A percentile compares a stretch with the other conserved stretches of the same genome.
Conservation (phyloP, 2,797 vertebrate species). For the Sebastes oblongus region DNA sequence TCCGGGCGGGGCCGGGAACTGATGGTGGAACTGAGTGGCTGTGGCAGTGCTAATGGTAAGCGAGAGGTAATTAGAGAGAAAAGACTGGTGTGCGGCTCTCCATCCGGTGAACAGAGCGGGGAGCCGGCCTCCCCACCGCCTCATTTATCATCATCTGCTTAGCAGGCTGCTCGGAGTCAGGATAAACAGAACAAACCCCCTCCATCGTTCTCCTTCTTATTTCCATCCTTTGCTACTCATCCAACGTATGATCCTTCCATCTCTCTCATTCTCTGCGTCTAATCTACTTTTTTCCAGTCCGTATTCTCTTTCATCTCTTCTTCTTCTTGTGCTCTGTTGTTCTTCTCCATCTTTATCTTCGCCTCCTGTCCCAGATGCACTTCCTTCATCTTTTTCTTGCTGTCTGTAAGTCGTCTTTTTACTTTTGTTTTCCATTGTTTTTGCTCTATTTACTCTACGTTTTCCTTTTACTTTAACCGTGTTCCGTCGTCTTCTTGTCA, state of each 20-base stretch:
- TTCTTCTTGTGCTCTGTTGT: neutral
- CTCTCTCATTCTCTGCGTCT: conserved; percentile 23
- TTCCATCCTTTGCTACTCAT: conserved; percentile 42
- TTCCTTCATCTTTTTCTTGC: neutral
- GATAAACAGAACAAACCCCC: conserved; percentile 76
- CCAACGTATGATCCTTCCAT: conserved; percentile 22
- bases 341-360: conserved; percentile 33
- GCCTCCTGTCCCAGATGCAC: conserved; percentile 18
- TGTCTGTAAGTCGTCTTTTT: conserved; percentile 8
- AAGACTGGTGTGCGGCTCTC: conserved; percentile 74
- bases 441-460: conserved; percentile 20
- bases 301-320: conserved; percentile 30
- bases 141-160: conserved; percentile 87
- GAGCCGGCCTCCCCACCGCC: conserved; percentile 65
- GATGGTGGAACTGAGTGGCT: conserved; percentile 74
- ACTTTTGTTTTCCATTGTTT: conserved; percentile 16
- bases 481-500: neutral
- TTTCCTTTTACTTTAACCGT: conserved; percentile 30
- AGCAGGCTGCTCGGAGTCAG: conserved; percentile 74
- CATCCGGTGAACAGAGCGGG: conserved; percentile 69
- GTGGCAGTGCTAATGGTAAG: conserved; percentile 82
- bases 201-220: conserved; percentile 54
- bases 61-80: conserved; percentile 84
- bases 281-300: conserved; percentile 21
- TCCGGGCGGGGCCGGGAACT: conserved; percentile 54